Percentiles rank a stretch among this genome's conserved stretches.
Evolutionary conservation across 1,140 invertebrate species (phyloP).

Genomic region (Heliothis subflexa): DNA sequence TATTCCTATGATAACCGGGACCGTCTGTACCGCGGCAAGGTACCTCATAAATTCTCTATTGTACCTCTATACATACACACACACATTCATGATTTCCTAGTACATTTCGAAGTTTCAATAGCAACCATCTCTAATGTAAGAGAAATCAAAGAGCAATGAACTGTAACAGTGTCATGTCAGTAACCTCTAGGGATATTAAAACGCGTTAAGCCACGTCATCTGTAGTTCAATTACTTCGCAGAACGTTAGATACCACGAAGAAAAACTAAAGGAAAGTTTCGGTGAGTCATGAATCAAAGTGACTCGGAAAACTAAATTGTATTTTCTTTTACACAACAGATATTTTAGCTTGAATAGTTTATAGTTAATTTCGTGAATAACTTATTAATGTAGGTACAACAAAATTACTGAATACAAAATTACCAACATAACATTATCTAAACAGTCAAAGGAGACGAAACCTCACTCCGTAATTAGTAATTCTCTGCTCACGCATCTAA

Average conservation of each 20-base stretch:
- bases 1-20: no score
- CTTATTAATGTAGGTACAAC: not conserved
- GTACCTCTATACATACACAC: no score
- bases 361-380: no score
- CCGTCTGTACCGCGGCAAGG: no score
- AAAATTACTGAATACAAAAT: not conserved
- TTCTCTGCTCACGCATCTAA: not conserved
- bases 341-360: not conserved
- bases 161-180: not conserved
- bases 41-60: no score
- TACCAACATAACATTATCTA: slow-evolving; percentile 9
- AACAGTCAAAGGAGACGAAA: slow-evolving; percentile 12
- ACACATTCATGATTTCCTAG: no score
- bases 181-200: slow-evolving; percentile 26
- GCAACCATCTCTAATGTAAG: not conserved
- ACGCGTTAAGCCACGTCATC: slow-evolving; percentile 27
- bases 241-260: not conserved
- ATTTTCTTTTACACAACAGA: not conserved
- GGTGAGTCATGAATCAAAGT: slow-evolving; percentile 2
- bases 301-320: slow-evolving; percentile 13
- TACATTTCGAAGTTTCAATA: no score
- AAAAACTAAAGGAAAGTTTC: slow-evolving; percentile 19
- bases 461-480: not conserved
- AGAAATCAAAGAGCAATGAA: not conserved
- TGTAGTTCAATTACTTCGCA: slow-evolving; percentile 15